Evolutionary conservation across 2,113 vertebrate species (phyloP).

Genomic region (Catharus bicknelli): DNA sequence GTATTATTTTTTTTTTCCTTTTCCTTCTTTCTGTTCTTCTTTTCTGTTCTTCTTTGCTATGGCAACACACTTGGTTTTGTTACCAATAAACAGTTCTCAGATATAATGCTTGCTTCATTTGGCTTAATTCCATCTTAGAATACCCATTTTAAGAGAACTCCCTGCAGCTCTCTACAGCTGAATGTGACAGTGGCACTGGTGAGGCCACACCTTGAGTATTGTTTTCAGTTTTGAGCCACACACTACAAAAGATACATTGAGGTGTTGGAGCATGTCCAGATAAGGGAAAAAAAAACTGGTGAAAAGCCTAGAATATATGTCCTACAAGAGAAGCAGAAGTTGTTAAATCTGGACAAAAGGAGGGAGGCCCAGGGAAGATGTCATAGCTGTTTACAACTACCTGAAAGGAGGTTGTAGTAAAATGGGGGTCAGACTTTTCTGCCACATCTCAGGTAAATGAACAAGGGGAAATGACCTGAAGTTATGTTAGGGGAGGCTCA

Average conservation of each 20-base stretch:
- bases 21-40: not conserved
- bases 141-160: accelerated
- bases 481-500: not conserved
- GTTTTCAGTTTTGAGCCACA: not conserved
- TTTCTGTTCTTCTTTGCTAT: not conserved
- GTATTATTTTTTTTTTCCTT: not conserved
- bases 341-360: not conserved
- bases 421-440: not conserved
- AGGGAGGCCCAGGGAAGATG: accelerated
- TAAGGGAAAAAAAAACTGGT: not conserved
- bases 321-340: not conserved
- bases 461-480: not conserved
- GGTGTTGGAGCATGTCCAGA: not conserved
- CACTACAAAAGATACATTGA: not conserved
- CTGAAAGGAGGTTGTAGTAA: not conserved
- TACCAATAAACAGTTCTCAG: not conserved
- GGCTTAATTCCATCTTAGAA: not conserved
- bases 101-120: accelerated
- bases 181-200: accelerated
- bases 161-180: accelerated
- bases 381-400: not conserved
- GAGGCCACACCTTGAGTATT: not conserved
- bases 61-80: accelerated
- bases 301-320: not conserved
- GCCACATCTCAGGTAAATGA: not conserved